A percentile compares a stretch with the other conserved stretches of the same genome.
These are phyloP conservation scores for Trematocara unimaculatum DNA, from an alignment of 2,113 vertebrate species.

Conservation along the genomic window DNA sequence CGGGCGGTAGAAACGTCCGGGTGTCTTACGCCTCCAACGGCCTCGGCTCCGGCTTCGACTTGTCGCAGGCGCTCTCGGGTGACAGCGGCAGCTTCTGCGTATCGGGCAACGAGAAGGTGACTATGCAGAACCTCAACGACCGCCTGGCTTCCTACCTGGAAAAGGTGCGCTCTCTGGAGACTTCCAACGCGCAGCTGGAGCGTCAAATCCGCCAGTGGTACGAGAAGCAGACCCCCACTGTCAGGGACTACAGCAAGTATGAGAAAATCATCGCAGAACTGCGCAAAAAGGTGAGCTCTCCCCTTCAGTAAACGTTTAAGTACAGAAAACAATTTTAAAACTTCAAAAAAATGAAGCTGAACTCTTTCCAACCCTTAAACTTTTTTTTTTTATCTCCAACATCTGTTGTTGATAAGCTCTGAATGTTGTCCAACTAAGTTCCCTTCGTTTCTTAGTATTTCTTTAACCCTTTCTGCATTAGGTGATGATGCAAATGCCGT, in stretches of 20 bases:
- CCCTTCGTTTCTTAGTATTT: not conserved
- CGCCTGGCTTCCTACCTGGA: conserved; percentile 70
- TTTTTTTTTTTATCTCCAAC: not conserved
- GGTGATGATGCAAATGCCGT: accelerated
- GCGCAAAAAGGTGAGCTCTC: conserved; percentile 55
- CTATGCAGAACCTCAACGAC: conserved; percentile 79
- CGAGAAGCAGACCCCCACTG: conserved; percentile 31
- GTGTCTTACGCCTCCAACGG: conserved; percentile 50
- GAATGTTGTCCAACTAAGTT: not conserved
- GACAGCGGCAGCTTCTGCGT: not conserved
- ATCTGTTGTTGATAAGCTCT: not conserved
- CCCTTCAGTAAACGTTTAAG: not conserved
- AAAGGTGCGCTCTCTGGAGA: conserved; percentile 72
- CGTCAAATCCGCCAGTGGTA: conserved; percentile 72
- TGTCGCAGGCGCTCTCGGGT: not conserved
- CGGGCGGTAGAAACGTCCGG: conserved; percentile 1
- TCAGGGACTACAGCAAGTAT: conserved; percentile 70
- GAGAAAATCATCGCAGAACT: conserved; percentile 50
- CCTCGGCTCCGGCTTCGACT: conserved; percentile 24
- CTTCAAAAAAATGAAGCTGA: not conserved
- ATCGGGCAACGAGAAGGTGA: conserved; percentile 46
- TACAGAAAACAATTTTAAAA: not conserved
- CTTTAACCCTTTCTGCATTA: not conserved
- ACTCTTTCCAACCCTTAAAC: not conserved
- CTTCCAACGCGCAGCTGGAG: conserved; percentile 65